Conservation (phyloP, 1,140 invertebrate genomes). For the Solen grandis region DNA sequence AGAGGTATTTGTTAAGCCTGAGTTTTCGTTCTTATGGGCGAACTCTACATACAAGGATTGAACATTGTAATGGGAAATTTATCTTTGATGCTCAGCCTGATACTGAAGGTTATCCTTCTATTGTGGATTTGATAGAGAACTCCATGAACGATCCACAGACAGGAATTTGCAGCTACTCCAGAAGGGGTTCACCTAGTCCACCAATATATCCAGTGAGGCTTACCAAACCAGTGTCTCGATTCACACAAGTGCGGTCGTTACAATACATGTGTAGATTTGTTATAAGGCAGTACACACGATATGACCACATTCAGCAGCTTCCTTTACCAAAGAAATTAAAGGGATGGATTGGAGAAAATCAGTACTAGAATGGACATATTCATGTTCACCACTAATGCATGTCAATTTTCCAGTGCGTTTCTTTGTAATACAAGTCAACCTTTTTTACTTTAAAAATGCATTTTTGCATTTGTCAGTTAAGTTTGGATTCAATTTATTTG, state of each 20-base stretch:
- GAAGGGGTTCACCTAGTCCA: conserved; percentile 85
- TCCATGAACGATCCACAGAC: conserved; percentile 87
- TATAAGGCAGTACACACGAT: conserved; percentile 87
- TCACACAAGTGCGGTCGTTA: conserved; percentile 87
- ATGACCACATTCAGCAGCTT: conserved; percentile 88
- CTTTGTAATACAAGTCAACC: too few species aligned
- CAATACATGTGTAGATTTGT: conserved; percentile 90
- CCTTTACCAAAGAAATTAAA: conserved; percentile 87
- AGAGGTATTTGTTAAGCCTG: conserved; percentile 86
- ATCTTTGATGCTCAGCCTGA: conserved; percentile 86
- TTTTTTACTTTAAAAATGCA: too few species aligned
- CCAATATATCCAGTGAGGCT: conserved; percentile 88
- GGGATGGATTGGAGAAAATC: conserved; percentile 82
- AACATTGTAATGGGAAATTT: conserved; percentile 86
- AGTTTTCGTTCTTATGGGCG: conserved; percentile 89
- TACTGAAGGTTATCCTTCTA: conserved; percentile 85
- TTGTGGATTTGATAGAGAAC: conserved; percentile 87
- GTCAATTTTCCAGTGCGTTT: too few species aligned
- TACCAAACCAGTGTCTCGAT: conserved; percentile 89
- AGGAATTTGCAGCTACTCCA: conserved; percentile 88
- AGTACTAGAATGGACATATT: too few species aligned
- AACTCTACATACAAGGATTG: conserved; percentile 87
- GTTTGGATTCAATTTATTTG: too few species aligned
- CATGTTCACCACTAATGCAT: too few species aligned
- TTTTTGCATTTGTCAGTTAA: too few species aligned